These are phyloP conservation scores for Dolomedes plantarius DNA, from an alignment of 2,888 invertebrate genomes.

Conservation along the genomic window DNA sequence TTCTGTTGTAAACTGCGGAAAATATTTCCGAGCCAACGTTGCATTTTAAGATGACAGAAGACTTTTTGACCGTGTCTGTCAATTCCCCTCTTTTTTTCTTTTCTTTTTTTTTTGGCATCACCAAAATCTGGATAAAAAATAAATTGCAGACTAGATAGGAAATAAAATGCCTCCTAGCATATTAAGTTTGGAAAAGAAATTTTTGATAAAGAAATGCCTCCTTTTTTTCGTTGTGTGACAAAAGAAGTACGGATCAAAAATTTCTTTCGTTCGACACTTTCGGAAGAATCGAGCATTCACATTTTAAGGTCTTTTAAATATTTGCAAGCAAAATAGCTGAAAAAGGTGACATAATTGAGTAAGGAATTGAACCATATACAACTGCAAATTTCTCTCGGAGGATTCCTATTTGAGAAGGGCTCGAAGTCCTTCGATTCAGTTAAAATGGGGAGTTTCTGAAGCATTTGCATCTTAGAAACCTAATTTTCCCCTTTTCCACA, in stretches of 20 bases:
- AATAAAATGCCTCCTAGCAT: conserved; percentile 59
- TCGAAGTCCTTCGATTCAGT: too few relatives aligned
- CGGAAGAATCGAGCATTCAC: not conserved
- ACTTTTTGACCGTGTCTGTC: conserved; percentile 45
- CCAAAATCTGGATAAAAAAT: too few relatives aligned
- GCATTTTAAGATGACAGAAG: conserved; percentile 35
- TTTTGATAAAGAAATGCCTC: conserved; percentile 7
- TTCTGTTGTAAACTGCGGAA: not conserved
- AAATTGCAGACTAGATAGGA: conserved; percentile 39
- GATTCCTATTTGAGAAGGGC: too few relatives aligned
- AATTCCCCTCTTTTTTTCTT: conserved; percentile 20
- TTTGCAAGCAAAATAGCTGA: not conserved
- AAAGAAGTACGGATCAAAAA: not conserved
- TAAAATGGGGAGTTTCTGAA: too few relatives aligned
- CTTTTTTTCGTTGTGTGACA: not conserved
- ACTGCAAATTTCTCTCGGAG: too few relatives aligned
- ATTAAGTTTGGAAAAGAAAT: conserved; percentile 32
- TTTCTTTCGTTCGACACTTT: not conserved
- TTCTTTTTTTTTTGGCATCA: not conserved
- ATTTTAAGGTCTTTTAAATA: not conserved
- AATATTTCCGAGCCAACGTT: not conserved
- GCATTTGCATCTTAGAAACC: too few relatives aligned
- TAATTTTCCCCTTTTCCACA: too few relatives aligned
- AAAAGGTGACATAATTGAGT: not conserved
- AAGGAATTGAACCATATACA: not conserved